Percentiles rank a stretch among this genome's conserved stretches.
phyloP scores from a whole-genome alignment of 1,140 invertebrate species.

The Drosophila sp. region DNA sequence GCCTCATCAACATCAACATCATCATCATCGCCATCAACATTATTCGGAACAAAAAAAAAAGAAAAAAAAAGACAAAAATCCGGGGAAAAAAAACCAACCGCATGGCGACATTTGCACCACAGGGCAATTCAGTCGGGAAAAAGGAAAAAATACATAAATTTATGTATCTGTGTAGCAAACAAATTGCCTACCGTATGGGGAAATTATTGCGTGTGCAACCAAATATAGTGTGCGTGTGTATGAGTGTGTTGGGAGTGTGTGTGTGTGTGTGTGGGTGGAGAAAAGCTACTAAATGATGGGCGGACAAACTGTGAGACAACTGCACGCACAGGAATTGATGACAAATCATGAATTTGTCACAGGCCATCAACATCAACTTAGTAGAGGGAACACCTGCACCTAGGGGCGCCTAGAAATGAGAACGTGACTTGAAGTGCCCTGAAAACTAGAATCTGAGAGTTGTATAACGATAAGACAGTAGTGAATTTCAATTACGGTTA shows the following conservation, averaged over 20 bases:
- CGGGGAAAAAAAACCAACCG: conserved; percentile 32
- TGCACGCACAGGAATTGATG: conserved; percentile 55
- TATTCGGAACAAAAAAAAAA: conserved; percentile 32
- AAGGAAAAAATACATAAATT: conserved; percentile 59
- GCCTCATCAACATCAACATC: conserved; percentile 64
- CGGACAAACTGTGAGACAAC: background rate
- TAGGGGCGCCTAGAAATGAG: background rate
- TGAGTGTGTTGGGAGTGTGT: background rate
- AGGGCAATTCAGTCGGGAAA: conserved; percentile 35
- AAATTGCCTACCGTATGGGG: conserved; percentile 71
- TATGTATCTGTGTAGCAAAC: conserved; percentile 70
- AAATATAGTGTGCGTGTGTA: conserved; percentile 32
- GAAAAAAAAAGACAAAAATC: conserved; percentile 12
- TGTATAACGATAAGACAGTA: background rate
- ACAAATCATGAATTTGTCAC: conserved; percentile 74
- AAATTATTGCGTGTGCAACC: conserved; percentile 64
- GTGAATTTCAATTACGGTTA: background rate
- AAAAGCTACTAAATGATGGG: background rate
- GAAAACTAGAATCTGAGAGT: background rate
- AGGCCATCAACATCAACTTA: conserved; percentile 27
- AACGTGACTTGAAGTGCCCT: background rate
- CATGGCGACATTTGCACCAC: conserved; percentile 52
- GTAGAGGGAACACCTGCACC: conserved; percentile 14
- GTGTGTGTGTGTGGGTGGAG: background rate
- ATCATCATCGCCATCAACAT: conserved; percentile 44